Base-by-base conservation (phyloP, 2,113 vertebrate species). In the Orthonyx spaldingii region DNA sequence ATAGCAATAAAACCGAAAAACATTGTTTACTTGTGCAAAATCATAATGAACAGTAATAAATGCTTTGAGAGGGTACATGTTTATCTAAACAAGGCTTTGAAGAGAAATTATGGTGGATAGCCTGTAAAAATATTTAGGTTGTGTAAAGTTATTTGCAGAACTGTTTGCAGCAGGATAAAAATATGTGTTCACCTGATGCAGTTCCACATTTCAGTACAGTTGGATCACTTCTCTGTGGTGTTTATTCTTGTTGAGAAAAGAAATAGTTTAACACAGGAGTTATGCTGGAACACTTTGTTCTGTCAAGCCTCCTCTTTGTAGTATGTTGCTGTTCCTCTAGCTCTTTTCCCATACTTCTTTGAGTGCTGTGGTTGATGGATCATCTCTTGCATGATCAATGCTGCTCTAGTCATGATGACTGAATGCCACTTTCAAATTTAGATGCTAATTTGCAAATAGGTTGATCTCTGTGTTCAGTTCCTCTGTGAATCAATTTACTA, bases 161-260 rank as follows among this genome's bases (percentile, higher is more conserved):
- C 60, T 77, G 79, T 90, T 94, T 88, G 68, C 52, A 80, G 21
- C 55, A 74, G 55, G 39, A 60, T 72, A 72, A 91, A 94, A 82
- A 42, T 53, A 72, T 16, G 37, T 60, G 44, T 72, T 92, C 88
- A 86, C 50, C 82, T 95, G 85, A 88, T 96, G 59, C 8, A 2
- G 37, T 85, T 95, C 71, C 39, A 89, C 77, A 76, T 76, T 79
- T 76, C 66, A 61, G 46, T 79, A 3, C 28, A n/a, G 79, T 42
- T 83, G 57, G 28, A 64, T 78, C 65, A 64, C 65, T 91, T 84
- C 42, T 69, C 59, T 49, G 47, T 59, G 57, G 41, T 88, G 80
- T 90, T 96, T 94, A 71, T 96, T 92, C 63, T 80, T 90, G 89
- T 80, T 90, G 84, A 65, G 53, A 75, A 80, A 61, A 86, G n/a